Evolutionary conservation across 2,113 vertebrate species (phyloP).

Genomic region (Acrocephalus kingi): DNA sequence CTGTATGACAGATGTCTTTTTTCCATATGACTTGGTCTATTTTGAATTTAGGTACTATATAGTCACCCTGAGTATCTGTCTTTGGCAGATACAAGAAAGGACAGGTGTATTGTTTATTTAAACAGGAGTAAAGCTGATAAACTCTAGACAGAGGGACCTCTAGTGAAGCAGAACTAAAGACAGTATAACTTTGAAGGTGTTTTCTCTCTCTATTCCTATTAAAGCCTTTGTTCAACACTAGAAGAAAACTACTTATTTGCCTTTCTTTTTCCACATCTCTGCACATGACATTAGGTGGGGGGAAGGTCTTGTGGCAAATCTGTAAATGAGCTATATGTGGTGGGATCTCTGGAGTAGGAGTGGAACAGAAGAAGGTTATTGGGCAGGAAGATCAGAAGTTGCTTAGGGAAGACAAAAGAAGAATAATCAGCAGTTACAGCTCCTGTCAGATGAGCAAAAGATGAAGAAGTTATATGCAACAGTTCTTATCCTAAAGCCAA

Average conservation of each 20-base stretch:
- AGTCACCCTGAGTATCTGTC: background rate
- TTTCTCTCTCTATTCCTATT: background rate
- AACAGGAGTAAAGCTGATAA: background rate
- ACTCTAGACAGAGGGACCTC: background rate
- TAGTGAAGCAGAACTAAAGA: background rate
- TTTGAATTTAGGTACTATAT: background rate
- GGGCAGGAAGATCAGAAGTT: background rate
- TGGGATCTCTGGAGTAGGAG: background rate
- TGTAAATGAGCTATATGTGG: background rate
- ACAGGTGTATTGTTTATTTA: background rate
- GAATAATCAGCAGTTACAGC: background rate
- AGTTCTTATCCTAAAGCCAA: background rate
- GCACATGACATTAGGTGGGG: background rate
- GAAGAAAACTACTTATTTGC: background rate
- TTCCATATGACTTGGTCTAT: background rate
- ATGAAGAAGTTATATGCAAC: background rate
- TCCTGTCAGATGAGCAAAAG: background rate
- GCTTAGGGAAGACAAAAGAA: background rate
- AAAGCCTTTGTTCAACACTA: background rate
- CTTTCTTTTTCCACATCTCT: background rate
- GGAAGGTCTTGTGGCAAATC: background rate
- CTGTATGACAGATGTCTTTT: background rate
- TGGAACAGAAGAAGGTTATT: background rate
- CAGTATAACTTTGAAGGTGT: background rate
- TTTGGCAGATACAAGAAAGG: background rate